These are phyloP conservation scores for Parotocinclus haroldoi DNA, from an alignment of 2,797 vertebrate genomes.

Conservation along the genomic window DNA sequence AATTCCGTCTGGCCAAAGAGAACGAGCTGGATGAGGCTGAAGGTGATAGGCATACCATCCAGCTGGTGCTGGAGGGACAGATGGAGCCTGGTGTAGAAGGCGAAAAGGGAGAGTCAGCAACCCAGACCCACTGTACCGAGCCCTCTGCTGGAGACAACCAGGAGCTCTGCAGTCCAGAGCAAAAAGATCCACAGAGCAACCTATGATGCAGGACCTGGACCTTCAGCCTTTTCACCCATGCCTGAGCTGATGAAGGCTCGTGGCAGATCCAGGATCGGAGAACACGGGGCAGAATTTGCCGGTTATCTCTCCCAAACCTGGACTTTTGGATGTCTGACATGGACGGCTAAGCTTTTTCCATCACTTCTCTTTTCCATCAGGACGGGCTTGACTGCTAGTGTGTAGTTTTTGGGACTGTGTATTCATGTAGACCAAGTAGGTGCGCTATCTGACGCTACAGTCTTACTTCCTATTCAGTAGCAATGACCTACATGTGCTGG, in stretches of 20 bases:
- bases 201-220: conserved; percentile 54
- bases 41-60: conserved; percentile 57
- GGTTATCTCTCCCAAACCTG: not conserved
- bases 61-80: conserved; percentile 63
- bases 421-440: conserved; percentile 22
- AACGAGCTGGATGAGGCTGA: conserved; percentile 54
- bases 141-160: conserved; percentile 37
- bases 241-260: conserved; percentile 25
- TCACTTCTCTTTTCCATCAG: conserved; percentile 25
- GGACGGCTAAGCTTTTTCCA: not conserved
- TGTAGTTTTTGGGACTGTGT: conserved; percentile 30
- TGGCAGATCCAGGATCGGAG: conserved; percentile 44
- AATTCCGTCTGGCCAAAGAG: conserved; percentile 69
- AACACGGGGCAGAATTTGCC: conserved; percentile 8
- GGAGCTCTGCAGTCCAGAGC: conserved; percentile 34
- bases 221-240: conserved; percentile 3
- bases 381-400: conserved; percentile 27
- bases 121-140: conserved; percentile 29
- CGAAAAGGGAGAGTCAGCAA: conserved; percentile 32
- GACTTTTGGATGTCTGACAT: conserved; percentile 7
- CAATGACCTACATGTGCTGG: conserved; percentile 6
- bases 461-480: conserved; percentile 18
- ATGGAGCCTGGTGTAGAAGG: conserved; percentile 48
- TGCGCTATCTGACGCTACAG: not conserved
- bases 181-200: conserved; percentile 24